Conservation (phyloP, 2,113 vertebrate genomes). For the Varanus komodoensis region DNA sequence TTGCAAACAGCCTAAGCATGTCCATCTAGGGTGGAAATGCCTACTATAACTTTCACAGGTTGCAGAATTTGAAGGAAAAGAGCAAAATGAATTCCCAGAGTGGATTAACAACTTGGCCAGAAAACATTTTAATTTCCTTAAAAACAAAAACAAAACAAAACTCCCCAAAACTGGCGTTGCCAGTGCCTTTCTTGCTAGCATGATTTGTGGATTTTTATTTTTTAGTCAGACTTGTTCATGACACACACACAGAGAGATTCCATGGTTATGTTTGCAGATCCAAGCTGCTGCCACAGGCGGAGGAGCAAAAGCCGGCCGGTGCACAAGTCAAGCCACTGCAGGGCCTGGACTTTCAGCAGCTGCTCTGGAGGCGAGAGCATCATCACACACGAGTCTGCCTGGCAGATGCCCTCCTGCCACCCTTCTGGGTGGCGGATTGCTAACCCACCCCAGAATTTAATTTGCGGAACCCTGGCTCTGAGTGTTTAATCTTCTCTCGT, state of each 20-base stretch:
- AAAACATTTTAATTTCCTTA: neutral
- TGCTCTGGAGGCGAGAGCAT: too few species aligned
- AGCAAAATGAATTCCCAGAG: neutral
- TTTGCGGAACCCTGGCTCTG: neutral
- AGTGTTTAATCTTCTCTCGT: neutral
- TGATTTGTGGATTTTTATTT: neutral
- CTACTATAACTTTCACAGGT: too few species aligned
- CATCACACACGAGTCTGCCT: neutral
- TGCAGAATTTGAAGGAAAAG: neutral
- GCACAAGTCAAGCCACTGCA: too few species aligned
- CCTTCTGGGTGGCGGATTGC: neutral
- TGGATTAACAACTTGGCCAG: neutral
- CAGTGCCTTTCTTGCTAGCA: neutral
- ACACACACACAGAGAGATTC: neutral
- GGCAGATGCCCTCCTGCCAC: neutral
- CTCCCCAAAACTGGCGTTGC: too few species aligned
- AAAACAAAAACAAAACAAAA: too few species aligned
- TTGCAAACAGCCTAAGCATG: neutral
- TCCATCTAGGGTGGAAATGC: too few species aligned
- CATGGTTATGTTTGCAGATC: neutral
- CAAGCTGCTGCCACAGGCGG: neutral
- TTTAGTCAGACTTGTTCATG: neutral
- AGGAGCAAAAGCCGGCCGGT: neutral
- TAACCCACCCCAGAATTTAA: neutral
- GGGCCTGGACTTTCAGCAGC: too few species aligned